Evolutionary conservation across 2,797 vertebrate genomes (phyloP), one percentile per base, ranked within the genome.

Genomic region (Discoglossus pictus): DNA sequence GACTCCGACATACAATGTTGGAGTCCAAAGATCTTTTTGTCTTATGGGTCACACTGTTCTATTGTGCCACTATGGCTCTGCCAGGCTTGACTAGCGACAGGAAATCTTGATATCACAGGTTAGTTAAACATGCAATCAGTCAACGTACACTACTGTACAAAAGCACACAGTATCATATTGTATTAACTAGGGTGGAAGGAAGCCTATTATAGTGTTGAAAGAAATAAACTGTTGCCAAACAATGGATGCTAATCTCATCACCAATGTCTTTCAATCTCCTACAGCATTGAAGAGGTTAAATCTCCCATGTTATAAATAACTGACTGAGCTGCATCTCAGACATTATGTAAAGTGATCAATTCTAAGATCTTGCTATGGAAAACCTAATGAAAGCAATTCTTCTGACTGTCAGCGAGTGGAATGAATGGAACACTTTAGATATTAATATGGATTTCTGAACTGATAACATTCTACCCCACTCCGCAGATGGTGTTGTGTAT

Each of bases 261-360:
- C 27, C 12, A 35, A 34, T 23, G 15, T 15, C 1, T 40, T 17
- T 51, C 7, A 63, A 24, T 40, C 18, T 51, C 10, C 16, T 8
- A 12, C 10, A 42, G 44, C 18, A 24, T 18, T 36, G 25, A 71
- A 55, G 35, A 55, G 68, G 53, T 65, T 64, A 59, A 64, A 10
- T 10, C 4, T 34, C 35, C 43, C 40, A 39, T 59, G 68, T 64
- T 71, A 71, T 71, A 71, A 71, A 71, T 71, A 59, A 59, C 68
- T 71, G 48, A 52, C 68, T 43, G 36, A 18, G 68, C 68, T 20
- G 68, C 68, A 71, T 71, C 68, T 55, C 52, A 71, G 68, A 65
- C 68, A 71, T 71, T 71, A 71, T 71, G 68, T 71, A 71, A 71
- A 71, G 68, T 71, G 68, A 71, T 71, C 68, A 71, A 71, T 71